Evolutionary conservation across 2,888 invertebrate genomes (phyloP), one percentile per base, ranked within the genome.

Genomic region (Bugulina stolonifera): DNA sequence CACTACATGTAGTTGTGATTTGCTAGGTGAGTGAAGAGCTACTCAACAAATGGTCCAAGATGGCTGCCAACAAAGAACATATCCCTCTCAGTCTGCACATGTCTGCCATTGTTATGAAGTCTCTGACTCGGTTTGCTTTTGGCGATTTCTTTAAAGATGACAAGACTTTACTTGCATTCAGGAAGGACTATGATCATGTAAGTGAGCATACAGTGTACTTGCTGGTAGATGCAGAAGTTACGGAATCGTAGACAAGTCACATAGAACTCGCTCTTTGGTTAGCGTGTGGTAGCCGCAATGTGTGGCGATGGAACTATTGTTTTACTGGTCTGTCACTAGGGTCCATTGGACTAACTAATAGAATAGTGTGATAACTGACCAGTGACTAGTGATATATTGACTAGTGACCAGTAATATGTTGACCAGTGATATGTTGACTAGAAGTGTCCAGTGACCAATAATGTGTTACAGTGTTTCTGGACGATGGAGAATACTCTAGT

Each of bases 61-160:
- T 80, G 25, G 75, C 78, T 2, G 75, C 76, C 22, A n/a, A 5
- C 14, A 81, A 82, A 3, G 80, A 84, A 35, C 84, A 84, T 73
- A 77, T 84, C 35, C 80, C 82, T 0, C 72, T 84, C 1, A 73
- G 75, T 29, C 77, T 82, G 74, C 78, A 81, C 75, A 81, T 82
- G 81, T 75, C 76, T 35, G 78, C 79, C 0, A 78, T 80, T 70
- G 77, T 82, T 14, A 75, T 83, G 69, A 82, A 81, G 71, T 72
- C 77, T 27, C 76, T 79, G 2, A 73, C 81, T 1, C 54, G 77
- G n/a, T 73, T 78, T 3, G 72, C 79, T 34, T 77, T 81, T 75
- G 84, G 83, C 0, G 75, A 78, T 29, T 75, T 71, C 27, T 80
- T 82, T 72, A 73, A 76, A 0, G 76, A 80, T 72, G 81, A 82